Base-by-base conservation (phyloP, 2,113 vertebrate species). In the Puntigrus tetrazona region DNA sequence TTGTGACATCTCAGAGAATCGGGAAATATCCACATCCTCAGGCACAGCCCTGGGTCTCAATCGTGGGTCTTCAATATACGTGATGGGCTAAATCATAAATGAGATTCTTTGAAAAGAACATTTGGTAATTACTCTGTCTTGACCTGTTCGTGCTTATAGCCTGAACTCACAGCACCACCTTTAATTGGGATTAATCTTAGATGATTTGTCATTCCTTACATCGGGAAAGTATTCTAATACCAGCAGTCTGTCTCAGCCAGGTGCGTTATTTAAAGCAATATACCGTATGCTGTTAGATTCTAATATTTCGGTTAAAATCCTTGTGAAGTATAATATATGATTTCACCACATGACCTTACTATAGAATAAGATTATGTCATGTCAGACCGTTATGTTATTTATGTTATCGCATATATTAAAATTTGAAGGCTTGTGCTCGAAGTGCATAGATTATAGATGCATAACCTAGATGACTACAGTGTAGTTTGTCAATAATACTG, bases 291-390 rank as follows among this genome's bases (percentile, higher is more conserved):
- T 41, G 67, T 38, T 10, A 13, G 13, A 1, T 38, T 70, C 22
- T 70, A 41, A 70, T 18, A 70, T 14, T 41, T 70, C 1, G 67
- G 67, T 70, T 41, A 13, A 10, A 69, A 31, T 67, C 3, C 29
- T 34, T 67, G 34, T 67, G 7, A 65, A 34, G 7, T 50, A 50
- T 50, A 50, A 50, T 50, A 63, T 29, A 29, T 63, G 13, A 93
- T 94, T 92, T 89, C 84, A 87, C 86, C 69, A 34, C 50, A 76
- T 86, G 84, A 61, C 84, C 86, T 82, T 88, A 88, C 90, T 65
- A 38, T 89, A 85, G 91, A 91, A 93, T 91, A 87, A 91, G 87
- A 93, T 92, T 92, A 86, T 81, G 69, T 89, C 59, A 50, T 50
- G 20, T 50, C 47, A 50, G 6, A 50, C 47, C 47, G 20, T 20